These are phyloP conservation scores for Athene noctua DNA, from an alignment of 2,113 vertebrate species.

Conservation along the genomic window DNA sequence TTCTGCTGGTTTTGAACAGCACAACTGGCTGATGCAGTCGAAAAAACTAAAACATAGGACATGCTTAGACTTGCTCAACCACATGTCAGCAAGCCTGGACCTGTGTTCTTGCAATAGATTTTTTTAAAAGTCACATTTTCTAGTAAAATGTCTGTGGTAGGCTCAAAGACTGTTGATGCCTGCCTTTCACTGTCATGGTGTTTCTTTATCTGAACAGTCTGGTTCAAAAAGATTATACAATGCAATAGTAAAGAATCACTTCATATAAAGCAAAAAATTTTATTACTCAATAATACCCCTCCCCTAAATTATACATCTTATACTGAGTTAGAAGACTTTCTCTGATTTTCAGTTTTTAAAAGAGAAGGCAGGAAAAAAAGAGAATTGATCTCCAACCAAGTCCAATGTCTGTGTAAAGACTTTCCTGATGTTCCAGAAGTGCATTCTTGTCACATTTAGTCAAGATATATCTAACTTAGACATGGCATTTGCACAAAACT, in stretches of 20 bases:
- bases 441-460: neutral
- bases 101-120: neutral
- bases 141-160: neutral
- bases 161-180: neutral
- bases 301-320: neutral
- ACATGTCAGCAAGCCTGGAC: neutral
- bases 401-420: neutral
- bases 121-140: neutral
- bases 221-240: neutral
- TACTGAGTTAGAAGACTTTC: neutral
- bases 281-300: neutral
- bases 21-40: neutral
- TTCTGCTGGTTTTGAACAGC: neutral
- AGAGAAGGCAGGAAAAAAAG: neutral
- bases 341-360: neutral
- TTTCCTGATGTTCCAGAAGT: neutral
- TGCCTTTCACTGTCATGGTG: neutral
- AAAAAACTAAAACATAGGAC: neutral
- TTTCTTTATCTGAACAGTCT: neutral
- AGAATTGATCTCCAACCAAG: neutral
- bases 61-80: neutral
- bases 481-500: neutral
- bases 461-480: neutral
- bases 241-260: neutral
- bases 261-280: neutral